A percentile compares a stretch with the other conserved stretches of the same genome.
Conservation (phyloP, 1,140 invertebrate species). For the Pachyrhynchus sulphureomaculatus region DNA sequence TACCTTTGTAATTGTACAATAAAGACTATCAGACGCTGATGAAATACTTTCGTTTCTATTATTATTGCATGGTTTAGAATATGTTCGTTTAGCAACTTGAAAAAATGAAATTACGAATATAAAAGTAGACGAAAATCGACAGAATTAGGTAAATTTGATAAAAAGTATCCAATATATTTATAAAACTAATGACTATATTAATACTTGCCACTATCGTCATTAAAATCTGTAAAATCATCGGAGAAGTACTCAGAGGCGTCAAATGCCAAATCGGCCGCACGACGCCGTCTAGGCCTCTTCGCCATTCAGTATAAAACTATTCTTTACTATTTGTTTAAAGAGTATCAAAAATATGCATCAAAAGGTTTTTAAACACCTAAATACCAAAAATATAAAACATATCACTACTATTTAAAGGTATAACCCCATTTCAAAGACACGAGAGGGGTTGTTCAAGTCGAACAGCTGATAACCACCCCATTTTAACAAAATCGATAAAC, state of each 20-base stretch:
- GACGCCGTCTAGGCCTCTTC: constrained; percentile 29
- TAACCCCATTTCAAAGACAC: background rate
- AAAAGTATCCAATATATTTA: no score
- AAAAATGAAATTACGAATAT: no score
- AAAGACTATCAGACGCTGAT: no score
- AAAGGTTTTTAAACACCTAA: background rate
- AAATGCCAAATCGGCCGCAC: constrained; percentile 58
- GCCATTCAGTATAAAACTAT: constrained; percentile 9
- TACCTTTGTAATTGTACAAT: no score
- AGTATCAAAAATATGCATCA: background rate
- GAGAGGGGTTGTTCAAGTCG: background rate
- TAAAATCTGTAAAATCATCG: constrained; percentile 57
- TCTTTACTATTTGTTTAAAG: background rate
- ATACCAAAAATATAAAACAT: background rate
- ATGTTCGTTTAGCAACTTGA: no score
- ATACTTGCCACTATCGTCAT: constrained; percentile 41
- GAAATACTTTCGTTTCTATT: no score
- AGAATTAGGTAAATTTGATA: no score
- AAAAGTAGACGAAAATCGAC: no score
- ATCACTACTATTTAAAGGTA: background rate
- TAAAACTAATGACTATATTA: no score
- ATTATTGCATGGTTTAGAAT: no score
- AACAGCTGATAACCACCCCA: constrained; percentile 20
- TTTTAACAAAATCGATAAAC: constrained; percentile 15
- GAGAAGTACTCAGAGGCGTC: constrained; percentile 69